Evolutionary conservation across 2,888 invertebrate species (phyloP).

Genomic region (Heliconius cydno): DNA sequence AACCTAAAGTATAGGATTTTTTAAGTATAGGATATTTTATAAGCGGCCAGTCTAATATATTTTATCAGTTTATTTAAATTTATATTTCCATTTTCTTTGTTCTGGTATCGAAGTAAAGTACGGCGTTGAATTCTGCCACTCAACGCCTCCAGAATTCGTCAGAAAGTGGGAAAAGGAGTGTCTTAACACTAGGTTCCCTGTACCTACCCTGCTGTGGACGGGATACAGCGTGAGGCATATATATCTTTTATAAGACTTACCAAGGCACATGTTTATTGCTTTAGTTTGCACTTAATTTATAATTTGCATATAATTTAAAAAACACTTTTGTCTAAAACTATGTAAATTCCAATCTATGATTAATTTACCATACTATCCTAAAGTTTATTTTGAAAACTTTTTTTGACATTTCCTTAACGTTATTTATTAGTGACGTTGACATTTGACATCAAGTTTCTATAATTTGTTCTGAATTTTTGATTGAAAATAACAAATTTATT

Average conservation of each 20-base stretch:
- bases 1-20: not conserved
- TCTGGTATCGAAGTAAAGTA: no score
- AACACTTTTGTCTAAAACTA: not conserved
- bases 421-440: slow-evolving; percentile 2
- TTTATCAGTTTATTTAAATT: no score
- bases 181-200: no score
- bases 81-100: no score
- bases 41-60: no score
- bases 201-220: no score
- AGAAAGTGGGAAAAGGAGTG: no score
- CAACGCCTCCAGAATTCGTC: no score
- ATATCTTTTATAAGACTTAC: not conserved
- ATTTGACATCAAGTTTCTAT: not conserved
- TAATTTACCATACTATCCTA: not conserved
- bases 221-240: no score
- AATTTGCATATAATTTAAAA: no score
- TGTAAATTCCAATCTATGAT: not conserved
- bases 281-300: not conserved
- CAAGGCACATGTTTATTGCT: slow-evolving; percentile 12
- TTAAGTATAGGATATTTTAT: not conserved
- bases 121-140: no score
- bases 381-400: slow-evolving; percentile 25
- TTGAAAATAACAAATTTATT: not conserved
- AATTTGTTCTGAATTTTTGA: not conserved
- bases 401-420: slow-evolving; percentile 16